Base-by-base conservation (phyloP, 2,113 vertebrate genomes). In the Numenius arquata region DNA sequence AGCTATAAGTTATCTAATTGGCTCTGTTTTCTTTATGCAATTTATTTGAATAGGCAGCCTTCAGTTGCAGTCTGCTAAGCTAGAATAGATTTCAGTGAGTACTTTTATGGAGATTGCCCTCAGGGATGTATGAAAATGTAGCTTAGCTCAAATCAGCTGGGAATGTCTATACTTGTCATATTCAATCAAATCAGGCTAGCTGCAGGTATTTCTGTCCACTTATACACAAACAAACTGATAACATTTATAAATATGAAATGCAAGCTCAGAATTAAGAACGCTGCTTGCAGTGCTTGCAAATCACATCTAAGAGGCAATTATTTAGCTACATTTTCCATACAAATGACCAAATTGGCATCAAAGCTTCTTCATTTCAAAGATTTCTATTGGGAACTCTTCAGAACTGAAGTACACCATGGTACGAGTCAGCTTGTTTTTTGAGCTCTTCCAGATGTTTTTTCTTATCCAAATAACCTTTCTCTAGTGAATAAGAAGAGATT, bases 121-220 rank as follows among this genome's bases (percentile, higher is more conserved):
- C 36, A 45, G 90, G 97, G 91, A 92, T 83, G 41, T 74, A 75
- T 68, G 90, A 91, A 98, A 96, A 93, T 27, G n/a, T 50, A 97
- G 84, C 72, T 94, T 89, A 81, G 80, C 91, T 91, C 74, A 88
- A 93, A 95, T 96, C 96, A 95, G 30, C 93, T 89, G 90, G 92
- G 93, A 94, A 95, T 97, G 78, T 90, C 96, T 89, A 20, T 83
- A 68, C 55, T 73, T 97, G 95, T 93, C 96, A 97, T 91, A 92
- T 85, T 78, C 65, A 91, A 95, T 94, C 79, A 75, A 88, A 87
- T 92, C 95, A 96, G 90, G 95, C 63, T 48, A 86, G 53, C 59
- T 89, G 71, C 82, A 96, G 93, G 96, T 96, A 96, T 96, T 95
- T 93, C 91, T 63, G 53, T 87, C 93, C 95, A 93, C 90, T 97